Conservation (phyloP, 2,113 vertebrate genomes). For the Terrapene triunguis region DNA sequence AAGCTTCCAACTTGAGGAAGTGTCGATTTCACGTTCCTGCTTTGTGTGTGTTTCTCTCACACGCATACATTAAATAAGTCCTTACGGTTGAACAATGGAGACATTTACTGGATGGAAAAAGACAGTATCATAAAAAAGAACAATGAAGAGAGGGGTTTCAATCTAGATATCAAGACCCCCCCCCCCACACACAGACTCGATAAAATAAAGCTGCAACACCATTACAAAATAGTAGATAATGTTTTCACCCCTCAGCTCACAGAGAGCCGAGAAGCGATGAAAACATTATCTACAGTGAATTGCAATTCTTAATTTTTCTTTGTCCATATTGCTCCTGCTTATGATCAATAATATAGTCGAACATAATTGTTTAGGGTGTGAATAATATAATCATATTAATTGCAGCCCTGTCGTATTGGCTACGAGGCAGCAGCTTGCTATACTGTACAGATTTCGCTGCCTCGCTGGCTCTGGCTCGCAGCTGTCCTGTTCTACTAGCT, state of each 20-base stretch:
- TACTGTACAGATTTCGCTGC: background rate
- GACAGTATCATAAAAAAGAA: background rate
- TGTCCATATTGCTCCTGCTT: background rate
- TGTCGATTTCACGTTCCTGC: background rate
- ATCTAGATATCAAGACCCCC: background rate
- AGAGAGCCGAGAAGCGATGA: too few relatives aligned
- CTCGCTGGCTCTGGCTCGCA: background rate
- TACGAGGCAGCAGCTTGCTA: background rate
- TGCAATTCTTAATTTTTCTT: background rate
- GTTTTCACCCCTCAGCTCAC: too few relatives aligned
- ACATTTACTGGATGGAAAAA: background rate
- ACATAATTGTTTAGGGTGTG: background rate
- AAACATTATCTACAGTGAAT: rapidly evolving
- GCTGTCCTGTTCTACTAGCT: background rate
- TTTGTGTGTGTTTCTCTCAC: rapidly evolving
- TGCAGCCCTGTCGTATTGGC: background rate
- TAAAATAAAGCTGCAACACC: background rate
- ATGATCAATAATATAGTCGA: background rate
- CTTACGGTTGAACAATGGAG: background rate
- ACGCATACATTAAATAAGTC: background rate
- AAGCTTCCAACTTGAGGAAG: background rate
- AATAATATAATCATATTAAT: background rate
- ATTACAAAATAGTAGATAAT: background rate
- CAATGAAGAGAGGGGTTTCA: background rate
- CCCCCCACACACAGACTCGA: too few relatives aligned